Evolutionary conservation across 1,140 invertebrate genomes (phyloP), one percentile per base, ranked within the genome.

Genomic region (Ips typographus): DNA sequence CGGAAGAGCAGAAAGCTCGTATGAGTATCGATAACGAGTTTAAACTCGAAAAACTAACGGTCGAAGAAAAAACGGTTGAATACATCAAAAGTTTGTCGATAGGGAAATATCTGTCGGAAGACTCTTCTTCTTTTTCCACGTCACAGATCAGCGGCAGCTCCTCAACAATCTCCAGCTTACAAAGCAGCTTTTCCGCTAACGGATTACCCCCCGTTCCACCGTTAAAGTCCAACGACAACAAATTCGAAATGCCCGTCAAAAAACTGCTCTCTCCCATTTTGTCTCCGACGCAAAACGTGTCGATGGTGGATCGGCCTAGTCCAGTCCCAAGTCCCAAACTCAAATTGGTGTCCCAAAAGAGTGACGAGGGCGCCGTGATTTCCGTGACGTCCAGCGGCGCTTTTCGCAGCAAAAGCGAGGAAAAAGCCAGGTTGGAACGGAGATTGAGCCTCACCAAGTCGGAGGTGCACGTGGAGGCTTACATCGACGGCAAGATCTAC

Each of bases 21-120:
- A 91, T 91, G 85, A 91, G 91, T 75, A 95, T 96, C 73, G 93
- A 95, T 74, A 86, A 87, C 72, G 87, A 88, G 49, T 93, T 93
- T 80, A 87, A 86, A 56, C 83, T 89, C 8, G 81, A 84, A 56
- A 72, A 80, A 68, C 74, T 84, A 39, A 80, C 82, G 4, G 80
- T 82, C 40, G 77, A 81, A 49, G 80, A 81, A 60, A 82, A 74
- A 64, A 82, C 80, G 22, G 78, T 81, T 70, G 76, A 80, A 43
- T 83, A 83, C 56, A 75, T 83, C 62, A 78, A 79, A 73, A 83
- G 77, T 73, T 66, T 80, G 52, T 49, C 67, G 22, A 62, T n/a
- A 5, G 40, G 55, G 4, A 58, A 58, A 38, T 43, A 38, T 36
- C 41, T 58, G 36, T 22, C 36, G 6, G 67, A 68, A 4, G 67